Conservation (phyloP, 2,113 vertebrate genomes). For the Pelodiscus sinensis region DNA sequence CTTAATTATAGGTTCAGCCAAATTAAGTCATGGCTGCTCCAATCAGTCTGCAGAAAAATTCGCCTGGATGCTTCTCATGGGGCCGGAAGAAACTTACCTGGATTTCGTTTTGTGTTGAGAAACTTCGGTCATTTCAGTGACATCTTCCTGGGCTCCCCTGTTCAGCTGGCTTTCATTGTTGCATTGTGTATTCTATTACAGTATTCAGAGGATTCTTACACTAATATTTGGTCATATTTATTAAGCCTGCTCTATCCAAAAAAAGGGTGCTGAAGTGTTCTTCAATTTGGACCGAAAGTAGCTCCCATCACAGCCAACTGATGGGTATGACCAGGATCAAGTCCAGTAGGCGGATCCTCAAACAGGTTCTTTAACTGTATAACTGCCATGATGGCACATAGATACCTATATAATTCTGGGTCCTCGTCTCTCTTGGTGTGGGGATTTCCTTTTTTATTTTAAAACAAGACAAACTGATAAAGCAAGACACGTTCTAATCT, state of each 20-base stretch:
- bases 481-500: neutral
- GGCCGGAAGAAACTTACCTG: neutral
- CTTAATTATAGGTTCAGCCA: slow-evolving; percentile 61
- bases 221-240: neutral
- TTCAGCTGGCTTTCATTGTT: neutral
- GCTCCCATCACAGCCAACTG: neutral
- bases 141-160: neutral
- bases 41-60: neutral
- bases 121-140: neutral
- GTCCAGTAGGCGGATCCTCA: neutral
- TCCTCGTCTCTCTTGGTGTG: neutral
- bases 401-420: fast-evolving
- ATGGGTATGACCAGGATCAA: neutral
- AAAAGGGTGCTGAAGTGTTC: neutral
- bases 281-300: neutral
- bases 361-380: neutral
- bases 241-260: neutral
- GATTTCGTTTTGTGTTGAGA: neutral
- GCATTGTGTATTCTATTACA: neutral
- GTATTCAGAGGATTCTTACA: neutral
- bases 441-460: neutral
- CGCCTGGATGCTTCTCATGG: fast-evolving
- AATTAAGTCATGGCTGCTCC: slow-evolving; percentile 30
- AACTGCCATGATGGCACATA: neutral
- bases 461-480: neutral